phyloP scores from a whole-genome alignment of 1,140 invertebrate species.

The Diachasmimorpha longicaudata region DNA sequence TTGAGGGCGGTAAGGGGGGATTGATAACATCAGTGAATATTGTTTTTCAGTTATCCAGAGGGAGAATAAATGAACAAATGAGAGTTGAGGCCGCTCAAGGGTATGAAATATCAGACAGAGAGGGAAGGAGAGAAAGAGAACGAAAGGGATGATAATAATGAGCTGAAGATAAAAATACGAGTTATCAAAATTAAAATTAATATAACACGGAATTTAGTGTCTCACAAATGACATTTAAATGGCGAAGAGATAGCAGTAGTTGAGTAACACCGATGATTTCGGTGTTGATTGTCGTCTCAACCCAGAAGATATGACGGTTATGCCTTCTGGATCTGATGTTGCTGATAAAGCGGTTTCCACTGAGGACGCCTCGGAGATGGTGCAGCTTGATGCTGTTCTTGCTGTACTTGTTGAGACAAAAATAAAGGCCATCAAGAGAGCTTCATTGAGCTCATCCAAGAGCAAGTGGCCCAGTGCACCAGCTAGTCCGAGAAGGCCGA shows the following conservation, averaged over 20 bases:
- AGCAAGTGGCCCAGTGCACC: constrained; percentile 49
- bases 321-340: constrained; percentile 61
- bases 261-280: constrained; percentile 28
- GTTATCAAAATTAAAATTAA: too few relatives aligned
- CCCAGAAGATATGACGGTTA: constrained; percentile 53
- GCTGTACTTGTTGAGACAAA: constrained; percentile 72
- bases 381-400: constrained; percentile 70
- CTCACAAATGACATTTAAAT: neutral
- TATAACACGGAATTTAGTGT: too few relatives aligned
- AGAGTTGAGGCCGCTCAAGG: too few relatives aligned
- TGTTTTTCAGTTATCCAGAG: too few relatives aligned
- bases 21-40: too few relatives aligned
- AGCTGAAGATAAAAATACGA: too few relatives aligned
- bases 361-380: constrained; percentile 67
- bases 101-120: too few relatives aligned
- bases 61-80: too few relatives aligned
- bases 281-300: constrained; percentile 14
- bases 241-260: constrained; percentile 20
- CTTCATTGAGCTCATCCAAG: constrained; percentile 32
- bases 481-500: constrained; percentile 47
- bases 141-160: too few relatives aligned
- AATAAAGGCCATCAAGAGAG: constrained; percentile 59
- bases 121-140: too few relatives aligned
- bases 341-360: constrained; percentile 75
- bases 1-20: too few relatives aligned